phyloP scores from a whole-genome alignment of 2,113 vertebrate species.

The Labeo rohita region DNA sequence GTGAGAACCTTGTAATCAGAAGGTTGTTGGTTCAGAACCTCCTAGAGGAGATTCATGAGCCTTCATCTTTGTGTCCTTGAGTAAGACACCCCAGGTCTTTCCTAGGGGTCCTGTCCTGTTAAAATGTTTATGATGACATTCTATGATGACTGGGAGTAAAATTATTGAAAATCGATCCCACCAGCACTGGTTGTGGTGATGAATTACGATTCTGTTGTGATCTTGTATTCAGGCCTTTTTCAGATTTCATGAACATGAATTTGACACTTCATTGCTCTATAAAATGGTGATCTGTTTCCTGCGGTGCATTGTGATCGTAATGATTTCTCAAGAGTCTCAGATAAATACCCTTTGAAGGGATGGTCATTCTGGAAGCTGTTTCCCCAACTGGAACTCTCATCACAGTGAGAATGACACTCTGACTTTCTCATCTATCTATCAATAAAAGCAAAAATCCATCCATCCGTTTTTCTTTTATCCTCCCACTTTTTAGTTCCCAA shows the following conservation, averaged over 20 bases:
- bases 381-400: conserved; percentile 47
- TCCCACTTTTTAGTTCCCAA: not conserved
- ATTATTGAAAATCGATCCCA: not conserved
- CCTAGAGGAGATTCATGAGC: not conserved
- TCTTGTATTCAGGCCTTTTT: not conserved
- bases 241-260: not conserved
- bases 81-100: not conserved
- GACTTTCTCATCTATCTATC: conserved; percentile 60
- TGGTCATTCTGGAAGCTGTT: conserved; percentile 1
- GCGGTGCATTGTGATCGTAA: not conserved
- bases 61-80: not conserved
- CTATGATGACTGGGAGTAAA: not conserved
- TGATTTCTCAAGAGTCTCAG: not conserved
- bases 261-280: not conserved
- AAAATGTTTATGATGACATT: not conserved
- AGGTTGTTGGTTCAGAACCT: not conserved
- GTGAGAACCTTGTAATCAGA: not conserved
- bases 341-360: not conserved
- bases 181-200: not conserved
- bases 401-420: conserved; percentile 46
- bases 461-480: conserved; percentile 40
- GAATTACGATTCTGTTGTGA: not conserved
- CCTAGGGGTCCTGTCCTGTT: not conserved
- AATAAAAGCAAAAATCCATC: conserved; percentile 57
- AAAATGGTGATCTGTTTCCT: not conserved